phyloP scores from a whole-genome alignment of 2,113 vertebrate genomes.

The Hassar affinis region DNA sequence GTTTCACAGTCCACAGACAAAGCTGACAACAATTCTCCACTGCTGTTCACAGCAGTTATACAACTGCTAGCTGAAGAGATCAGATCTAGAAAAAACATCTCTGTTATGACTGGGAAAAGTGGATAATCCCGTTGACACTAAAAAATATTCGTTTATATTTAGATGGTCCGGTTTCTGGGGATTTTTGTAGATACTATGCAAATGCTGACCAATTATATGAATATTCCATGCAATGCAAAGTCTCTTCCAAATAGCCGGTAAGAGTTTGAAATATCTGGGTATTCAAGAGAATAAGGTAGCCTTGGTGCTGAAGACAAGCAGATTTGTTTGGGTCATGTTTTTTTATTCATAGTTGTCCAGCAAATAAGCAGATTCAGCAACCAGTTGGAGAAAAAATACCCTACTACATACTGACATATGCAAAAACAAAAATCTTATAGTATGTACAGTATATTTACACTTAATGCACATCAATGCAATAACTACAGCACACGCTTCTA shows the following conservation, averaged over 20 bases:
- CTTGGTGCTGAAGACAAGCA: not conserved
- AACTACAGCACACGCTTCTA: not conserved
- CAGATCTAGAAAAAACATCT: not conserved
- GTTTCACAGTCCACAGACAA: not conserved
- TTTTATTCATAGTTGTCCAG: not conserved
- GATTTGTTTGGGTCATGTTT: not conserved
- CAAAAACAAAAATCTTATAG: not conserved
- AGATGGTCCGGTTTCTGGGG: not conserved
- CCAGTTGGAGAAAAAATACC: not conserved
- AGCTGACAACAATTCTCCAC: constrained; percentile 1
- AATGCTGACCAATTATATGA: not conserved
- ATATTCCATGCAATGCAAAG: not conserved
- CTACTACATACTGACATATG: not conserved
- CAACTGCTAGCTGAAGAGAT: not conserved
- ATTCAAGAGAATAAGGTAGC: no score
- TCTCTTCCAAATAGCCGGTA: not conserved
- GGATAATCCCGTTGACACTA: not conserved
- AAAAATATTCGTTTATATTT: not conserved
- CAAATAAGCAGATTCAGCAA: not conserved
- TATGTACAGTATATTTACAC: not conserved
- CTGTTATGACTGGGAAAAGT: not conserved
- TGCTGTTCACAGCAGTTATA: not conserved
- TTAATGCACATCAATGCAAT: not conserved
- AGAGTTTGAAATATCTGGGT: not conserved
- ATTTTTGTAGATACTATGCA: not conserved